Percentiles rank a stretch among this genome's conserved stretches.
Conservation (phyloP, 2,797 vertebrate genomes). For the Sphaeramia orbicularis region DNA sequence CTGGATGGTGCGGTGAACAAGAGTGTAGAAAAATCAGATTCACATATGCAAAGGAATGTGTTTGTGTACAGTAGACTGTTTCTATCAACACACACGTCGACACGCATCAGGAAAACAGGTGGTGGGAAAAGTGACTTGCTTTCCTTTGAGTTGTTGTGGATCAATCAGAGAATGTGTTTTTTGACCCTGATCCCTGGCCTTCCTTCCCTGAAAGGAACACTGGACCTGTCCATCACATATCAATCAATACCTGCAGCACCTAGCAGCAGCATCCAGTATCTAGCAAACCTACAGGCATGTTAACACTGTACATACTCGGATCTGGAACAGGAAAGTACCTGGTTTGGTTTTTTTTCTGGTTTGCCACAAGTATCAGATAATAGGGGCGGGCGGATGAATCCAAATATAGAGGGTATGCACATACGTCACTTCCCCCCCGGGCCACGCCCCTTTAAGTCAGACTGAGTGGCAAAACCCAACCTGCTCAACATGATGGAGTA, state of each 20-base stretch:
- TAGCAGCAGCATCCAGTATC: background rate
- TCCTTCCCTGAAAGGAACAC: constrained; percentile 20
- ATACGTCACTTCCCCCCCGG: too few relatives aligned
- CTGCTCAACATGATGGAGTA: too few relatives aligned
- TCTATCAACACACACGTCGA: background rate
- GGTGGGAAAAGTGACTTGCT: constrained; percentile 27
- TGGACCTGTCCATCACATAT: constrained; percentile 46
- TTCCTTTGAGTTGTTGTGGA: constrained; percentile 22
- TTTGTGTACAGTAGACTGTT: constrained; percentile 12
- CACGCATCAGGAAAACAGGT: constrained; percentile 10
- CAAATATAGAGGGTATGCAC: too few relatives aligned
- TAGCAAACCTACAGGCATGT: background rate
- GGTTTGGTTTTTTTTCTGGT: too few relatives aligned
- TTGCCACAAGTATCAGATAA: too few relatives aligned
- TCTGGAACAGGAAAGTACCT: background rate
- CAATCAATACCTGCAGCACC: constrained; percentile 39
- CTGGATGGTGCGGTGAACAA: constrained; percentile 4
- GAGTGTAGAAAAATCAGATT: constrained; percentile 19
- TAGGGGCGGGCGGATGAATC: too few relatives aligned
- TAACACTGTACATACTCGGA: background rate
- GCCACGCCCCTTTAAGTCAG: too few relatives aligned
- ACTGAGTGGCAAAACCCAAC: too few relatives aligned
- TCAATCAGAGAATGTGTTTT: constrained; percentile 34
- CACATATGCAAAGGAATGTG: constrained; percentile 23
- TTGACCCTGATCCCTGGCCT: constrained; percentile 37